Conservation (phyloP, 2,797 vertebrate species). For the Sebastes steindachneri region DNA sequence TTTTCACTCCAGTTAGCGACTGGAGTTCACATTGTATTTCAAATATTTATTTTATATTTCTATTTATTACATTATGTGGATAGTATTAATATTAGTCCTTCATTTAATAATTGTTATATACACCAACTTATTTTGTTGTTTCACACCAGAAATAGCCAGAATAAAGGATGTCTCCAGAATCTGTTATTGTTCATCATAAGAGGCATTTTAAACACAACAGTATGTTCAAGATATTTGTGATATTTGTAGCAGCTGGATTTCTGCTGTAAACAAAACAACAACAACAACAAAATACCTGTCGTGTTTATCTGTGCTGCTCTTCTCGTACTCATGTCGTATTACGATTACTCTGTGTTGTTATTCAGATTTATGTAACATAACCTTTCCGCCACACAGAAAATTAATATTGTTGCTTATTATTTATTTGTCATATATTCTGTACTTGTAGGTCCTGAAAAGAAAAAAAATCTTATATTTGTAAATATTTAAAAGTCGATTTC, state of each 20-base stretch:
- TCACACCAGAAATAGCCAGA: constrained; percentile 52
- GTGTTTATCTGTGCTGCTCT: constrained; percentile 74
- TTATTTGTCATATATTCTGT: constrained; percentile 74
- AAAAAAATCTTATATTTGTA: constrained; percentile 65
- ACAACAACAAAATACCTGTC: constrained; percentile 25
- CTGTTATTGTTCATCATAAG: constrained; percentile 30
- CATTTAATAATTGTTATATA: constrained; percentile 55
- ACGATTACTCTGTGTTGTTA: constrained; percentile 68
- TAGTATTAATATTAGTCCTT: constrained; percentile 76
- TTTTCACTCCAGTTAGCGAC: constrained; percentile 36
- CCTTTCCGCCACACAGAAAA: constrained; percentile 61
- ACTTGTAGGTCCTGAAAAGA: constrained; percentile 46
- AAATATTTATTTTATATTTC: constrained; percentile 80
- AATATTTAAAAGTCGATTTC: constrained; percentile 65
- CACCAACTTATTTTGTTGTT: constrained; percentile 48
- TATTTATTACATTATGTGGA: constrained; percentile 77
- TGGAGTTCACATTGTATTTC: constrained; percentile 56
- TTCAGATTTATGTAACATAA: constrained; percentile 73
- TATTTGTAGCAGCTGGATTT: constrained; percentile 56
- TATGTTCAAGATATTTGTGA: constrained; percentile 51
- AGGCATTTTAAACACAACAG: constrained; percentile 35
- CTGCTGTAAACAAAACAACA: constrained; percentile 50
- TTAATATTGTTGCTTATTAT: constrained; percentile 57
- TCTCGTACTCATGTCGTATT: constrained; percentile 74
- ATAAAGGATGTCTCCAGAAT: constrained; percentile 34